These are phyloP conservation scores for Pyrgilauda ruficollis DNA, from an alignment of 2,113 vertebrate genomes.

Conservation along the genomic window DNA sequence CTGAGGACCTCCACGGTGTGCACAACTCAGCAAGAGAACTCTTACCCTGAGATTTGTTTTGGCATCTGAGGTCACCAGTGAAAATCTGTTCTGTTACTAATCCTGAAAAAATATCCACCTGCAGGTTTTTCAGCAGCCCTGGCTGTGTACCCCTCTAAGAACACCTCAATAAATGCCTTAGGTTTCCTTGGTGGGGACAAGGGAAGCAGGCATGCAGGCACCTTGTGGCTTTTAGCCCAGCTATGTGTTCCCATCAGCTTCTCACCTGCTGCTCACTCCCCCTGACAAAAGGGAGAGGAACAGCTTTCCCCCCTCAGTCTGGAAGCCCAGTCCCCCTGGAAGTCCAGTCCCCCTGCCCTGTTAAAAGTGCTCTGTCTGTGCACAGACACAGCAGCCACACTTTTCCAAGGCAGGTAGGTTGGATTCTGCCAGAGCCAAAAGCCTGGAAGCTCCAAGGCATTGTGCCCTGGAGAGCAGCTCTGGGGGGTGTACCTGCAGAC, in stretches of 20 bases:
- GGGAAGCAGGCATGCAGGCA: accelerated
- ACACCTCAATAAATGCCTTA: not conserved
- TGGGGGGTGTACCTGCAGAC: not conserved
- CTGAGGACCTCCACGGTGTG: no score
- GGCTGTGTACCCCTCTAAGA: not conserved
- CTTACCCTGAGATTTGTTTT: not conserved
- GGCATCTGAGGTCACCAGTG: not conserved
- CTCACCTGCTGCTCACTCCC: not conserved
- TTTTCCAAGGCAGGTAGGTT: not conserved
- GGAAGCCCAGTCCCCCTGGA: not conserved
- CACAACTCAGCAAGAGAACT: not conserved
- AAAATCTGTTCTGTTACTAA: not conserved
- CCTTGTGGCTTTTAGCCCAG: not conserved
- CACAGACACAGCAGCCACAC: not conserved
- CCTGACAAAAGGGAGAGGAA: not conserved
- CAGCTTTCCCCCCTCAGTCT: not conserved
- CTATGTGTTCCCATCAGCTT: not conserved
- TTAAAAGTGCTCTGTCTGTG: not conserved
- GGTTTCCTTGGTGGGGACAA: not conserved
- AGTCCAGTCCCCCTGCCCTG: not conserved
- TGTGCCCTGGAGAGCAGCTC: not conserved
- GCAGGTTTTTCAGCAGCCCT: not conserved
- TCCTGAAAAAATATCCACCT: not conserved
- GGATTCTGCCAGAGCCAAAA: not conserved
- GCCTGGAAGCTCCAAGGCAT: not conserved